Base-by-base conservation (phyloP, 2,888 invertebrate species). In the Dryobotodes eremita region DNA sequence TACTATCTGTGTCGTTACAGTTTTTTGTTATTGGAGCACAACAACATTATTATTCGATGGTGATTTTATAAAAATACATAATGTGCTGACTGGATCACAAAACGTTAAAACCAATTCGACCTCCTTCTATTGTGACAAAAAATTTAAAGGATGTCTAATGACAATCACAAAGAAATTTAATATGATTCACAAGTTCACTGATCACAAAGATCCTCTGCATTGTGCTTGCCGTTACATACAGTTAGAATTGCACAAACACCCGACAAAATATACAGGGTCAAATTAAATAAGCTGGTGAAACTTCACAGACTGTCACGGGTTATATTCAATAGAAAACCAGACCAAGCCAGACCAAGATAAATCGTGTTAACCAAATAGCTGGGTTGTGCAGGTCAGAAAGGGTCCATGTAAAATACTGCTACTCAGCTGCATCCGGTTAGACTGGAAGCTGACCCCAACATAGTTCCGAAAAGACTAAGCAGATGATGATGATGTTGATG, bases 131-230 rank as follows among this genome's bases (percentile, higher is more conserved):
- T 75, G 68, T 64, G 50, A 17, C 13, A 36, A 48, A 62, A 23
- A 20, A 26, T 31, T 73, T n/a, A 48, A 77, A 80, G 26, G 48
- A 64, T 80, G 48, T 62, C 26, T 79, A 20, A 65, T 59, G n/a
- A 31, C 1, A 65, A 59, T 69, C 36, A 83, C 64, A 80, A 80
- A 53, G 64, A 78, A 78, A 65, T 50, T 75, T 48, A 78, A 48
- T 15, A 8, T 59, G 57, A 80, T 83, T 59, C 79, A 80, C 31
- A 81, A 65, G 53, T 68, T 79, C 23, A 46, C 36, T 62, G 66
- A 61, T 71, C 46, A 84, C 23, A 36, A 64, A 79, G 61, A 59
- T 84, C 72, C 50, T 68, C 15, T 69, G 68, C 50, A 57, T 84
- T 82, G 72, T 84, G 61, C 31, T 31, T 59, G 36, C 26, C 2